phyloP scores from a whole-genome alignment of 1,140 invertebrate species.

The Agrypnia vestita region DNA sequence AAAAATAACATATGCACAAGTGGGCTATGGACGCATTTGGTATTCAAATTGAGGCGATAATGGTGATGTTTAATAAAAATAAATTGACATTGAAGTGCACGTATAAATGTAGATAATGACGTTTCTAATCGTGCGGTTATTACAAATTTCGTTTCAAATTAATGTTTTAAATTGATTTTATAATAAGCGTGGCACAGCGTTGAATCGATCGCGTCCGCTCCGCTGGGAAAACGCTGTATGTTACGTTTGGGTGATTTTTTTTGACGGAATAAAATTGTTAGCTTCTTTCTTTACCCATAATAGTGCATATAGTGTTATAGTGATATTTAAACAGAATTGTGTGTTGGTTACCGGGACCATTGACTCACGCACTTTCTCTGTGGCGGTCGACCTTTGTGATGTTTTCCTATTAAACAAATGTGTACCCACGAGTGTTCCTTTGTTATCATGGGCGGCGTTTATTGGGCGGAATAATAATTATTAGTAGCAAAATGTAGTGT shows the following conservation, averaged over 20 bases:
- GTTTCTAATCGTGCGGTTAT: constrained; percentile 1
- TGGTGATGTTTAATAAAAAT: constrained; percentile 23
- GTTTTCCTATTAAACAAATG: constrained; percentile 55
- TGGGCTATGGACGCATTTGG: constrained; percentile 23
- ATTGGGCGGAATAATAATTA: constrained; percentile 55
- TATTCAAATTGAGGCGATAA: constrained; percentile 31
- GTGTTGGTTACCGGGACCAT: too few species aligned
- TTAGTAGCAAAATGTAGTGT: too few species aligned
- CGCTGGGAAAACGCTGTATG: too few species aligned
- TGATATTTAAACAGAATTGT: too few species aligned
- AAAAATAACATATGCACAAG: constrained; percentile 34
- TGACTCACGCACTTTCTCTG: too few species aligned
- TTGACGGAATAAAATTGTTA: too few species aligned
- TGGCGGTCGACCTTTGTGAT: constrained; percentile 42
- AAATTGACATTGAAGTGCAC: background rate
- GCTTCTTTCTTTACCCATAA: too few species aligned
- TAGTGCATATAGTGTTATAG: too few species aligned
- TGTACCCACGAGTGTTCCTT: constrained; percentile 45
- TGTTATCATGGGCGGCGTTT: constrained; percentile 51
- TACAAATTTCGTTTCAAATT: constrained; percentile 22
- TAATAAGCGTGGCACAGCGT: background rate
- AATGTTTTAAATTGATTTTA: constrained; percentile 23
- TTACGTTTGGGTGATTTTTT: too few species aligned
- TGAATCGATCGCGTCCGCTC: too few species aligned
- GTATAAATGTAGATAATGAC: background rate